Base-by-base conservation (phyloP, 2,113 vertebrate species). In the Excalfactoria chinensis region DNA sequence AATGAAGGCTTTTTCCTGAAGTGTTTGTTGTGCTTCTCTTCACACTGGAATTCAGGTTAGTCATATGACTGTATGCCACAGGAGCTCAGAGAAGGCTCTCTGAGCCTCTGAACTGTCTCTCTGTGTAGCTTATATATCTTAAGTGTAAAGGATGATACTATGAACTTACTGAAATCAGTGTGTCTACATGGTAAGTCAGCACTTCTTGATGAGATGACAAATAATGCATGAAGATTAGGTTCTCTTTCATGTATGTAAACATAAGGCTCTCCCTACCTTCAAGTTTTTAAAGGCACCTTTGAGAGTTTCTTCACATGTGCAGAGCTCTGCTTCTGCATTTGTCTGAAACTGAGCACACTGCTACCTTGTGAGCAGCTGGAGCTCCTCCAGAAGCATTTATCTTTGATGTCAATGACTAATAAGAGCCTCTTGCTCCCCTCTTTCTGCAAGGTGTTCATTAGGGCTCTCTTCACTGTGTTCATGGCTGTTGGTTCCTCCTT, bases 301-400 rank as follows among this genome's bases (percentile, higher is more conserved):
- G 46, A 23, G 21, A 37, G 34, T 44, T 78, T 55, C 15, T 83
- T 88, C 1, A 0, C 44, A 25, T 2, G 0, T 66, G 13, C 3
- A 56, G 30, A 17, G 46, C 8, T 12, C 13, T 12, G 6, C 73
- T 51, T 60, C 26, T 72, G n/a, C n/a, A 20, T 8, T 4, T 15
- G 30, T 19, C 62, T 58, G 41, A 82, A 23, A 37, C 1, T 0
- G 49, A 17, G 17, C 5, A 8, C 46, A 9, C 41, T 48, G 35
- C 40, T 85, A 11, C 23, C 0, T 0, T 72, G 35, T 26, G n/a
- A 35, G n/a, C 7, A 8, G 44, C 11, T 26, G n/a, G 8, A 17
- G 20, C 35, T 35, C 9, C 70, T 82, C 34, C 37, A 30, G 43
- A 56, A 63, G 70, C 10, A 37, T n/a, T 87, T 73, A 91, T 89